Percentiles rank a stretch among this genome's conserved stretches.
Conservation (phyloP, 1,140 invertebrate species). For the Oreohelix idahoensis region DNA sequence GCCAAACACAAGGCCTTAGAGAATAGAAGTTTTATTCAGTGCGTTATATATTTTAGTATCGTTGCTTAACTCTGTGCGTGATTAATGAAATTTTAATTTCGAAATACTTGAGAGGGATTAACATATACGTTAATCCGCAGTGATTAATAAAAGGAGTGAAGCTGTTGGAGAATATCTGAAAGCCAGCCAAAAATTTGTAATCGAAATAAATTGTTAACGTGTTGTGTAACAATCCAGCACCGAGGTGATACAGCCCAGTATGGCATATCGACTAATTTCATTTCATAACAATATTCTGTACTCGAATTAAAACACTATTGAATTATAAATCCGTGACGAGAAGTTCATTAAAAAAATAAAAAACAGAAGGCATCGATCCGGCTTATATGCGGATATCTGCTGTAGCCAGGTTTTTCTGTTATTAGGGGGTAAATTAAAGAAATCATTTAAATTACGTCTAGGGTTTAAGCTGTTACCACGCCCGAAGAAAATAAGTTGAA, state of each 20-base stretch:
- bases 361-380: constrained; percentile 2
- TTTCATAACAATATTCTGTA: neutral
- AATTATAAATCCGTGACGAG: constrained; percentile 11
- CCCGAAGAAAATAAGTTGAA: neutral
- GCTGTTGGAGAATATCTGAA: neutral
- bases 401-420: neutral
- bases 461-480: neutral
- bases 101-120: neutral
- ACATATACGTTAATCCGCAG: neutral
- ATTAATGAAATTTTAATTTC: constrained; percentile 16
- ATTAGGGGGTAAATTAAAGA: neutral
- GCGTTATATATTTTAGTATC: too few relatives aligned
- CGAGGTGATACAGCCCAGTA: neutral
- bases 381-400: constrained; percentile 2
- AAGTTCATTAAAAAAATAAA: neutral
- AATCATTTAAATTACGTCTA: constrained; percentile 8
- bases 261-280: neutral
- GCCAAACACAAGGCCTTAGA: too few relatives aligned
- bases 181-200: neutral
- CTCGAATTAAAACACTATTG: neutral
- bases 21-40: too few relatives aligned
- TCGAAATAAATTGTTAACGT: neutral
- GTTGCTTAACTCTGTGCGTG: too few relatives aligned
- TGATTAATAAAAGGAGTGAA: neutral
- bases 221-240: neutral